A percentile compares a stretch with the other conserved stretches of the same genome.
These are phyloP conservation scores for Danio jaintianensis DNA, from an alignment of 2,797 vertebrate species.

Conservation along the genomic window DNA sequence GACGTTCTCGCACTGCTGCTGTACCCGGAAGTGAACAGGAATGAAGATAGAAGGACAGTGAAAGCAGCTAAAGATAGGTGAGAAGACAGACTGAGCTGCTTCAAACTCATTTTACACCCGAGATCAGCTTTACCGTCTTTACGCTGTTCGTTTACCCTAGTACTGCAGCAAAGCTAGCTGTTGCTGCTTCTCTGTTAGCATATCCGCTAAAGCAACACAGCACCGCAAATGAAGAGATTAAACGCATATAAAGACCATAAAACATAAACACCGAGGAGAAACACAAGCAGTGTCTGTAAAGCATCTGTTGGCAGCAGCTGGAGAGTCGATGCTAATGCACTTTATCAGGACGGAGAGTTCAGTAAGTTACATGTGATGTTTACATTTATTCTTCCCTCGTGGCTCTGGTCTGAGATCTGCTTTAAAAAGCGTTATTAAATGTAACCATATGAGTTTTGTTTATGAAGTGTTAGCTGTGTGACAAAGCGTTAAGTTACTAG, in stretches of 20 bases:
- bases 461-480: neutral
- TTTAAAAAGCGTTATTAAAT: neutral
- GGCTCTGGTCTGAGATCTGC: neutral
- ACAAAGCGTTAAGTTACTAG: neutral
- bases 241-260: neutral
- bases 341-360: neutral
- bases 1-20: conserved; percentile 11
- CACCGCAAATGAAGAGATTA: conserved; percentile 1
- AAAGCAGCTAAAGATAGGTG: conserved; percentile 43
- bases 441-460: neutral
- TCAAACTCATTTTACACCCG: neutral
- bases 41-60: conserved; percentile 60
- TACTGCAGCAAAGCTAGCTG: neutral
- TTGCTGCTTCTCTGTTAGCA: neutral
- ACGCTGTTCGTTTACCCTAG: neutral
- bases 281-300: neutral
- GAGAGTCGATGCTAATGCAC: neutral
- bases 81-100: neutral
- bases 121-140: neutral
- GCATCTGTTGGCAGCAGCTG: neutral
- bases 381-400: neutral
- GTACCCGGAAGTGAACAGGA: conserved; percentile 60
- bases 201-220: conserved; percentile 30
- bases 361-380: conserved; percentile 25
- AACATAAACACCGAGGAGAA: neutral